Percentiles rank a stretch among this genome's conserved stretches.
Conservation (phyloP, 1,140 invertebrate genomes). For the Zeugodacus cucurbitae region DNA sequence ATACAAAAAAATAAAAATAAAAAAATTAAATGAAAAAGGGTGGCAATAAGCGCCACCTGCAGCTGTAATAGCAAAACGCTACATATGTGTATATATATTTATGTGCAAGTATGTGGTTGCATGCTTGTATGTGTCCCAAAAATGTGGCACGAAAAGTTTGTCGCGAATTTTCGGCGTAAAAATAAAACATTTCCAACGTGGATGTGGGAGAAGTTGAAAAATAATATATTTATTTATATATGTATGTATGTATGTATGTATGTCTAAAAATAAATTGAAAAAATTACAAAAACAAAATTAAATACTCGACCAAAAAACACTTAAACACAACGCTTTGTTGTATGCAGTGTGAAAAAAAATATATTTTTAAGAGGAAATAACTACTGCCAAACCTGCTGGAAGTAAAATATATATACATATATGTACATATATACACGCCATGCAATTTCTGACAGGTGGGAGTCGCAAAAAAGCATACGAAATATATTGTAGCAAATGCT, state of each 20-base stretch:
- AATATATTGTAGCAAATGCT: not conserved
- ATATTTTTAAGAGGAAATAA: not conserved
- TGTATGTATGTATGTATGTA: not conserved
- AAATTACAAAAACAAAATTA: not conserved
- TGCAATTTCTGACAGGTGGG: not conserved
- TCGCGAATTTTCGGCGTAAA: not conserved
- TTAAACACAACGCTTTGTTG: not conserved
- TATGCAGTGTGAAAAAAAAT: not conserved
- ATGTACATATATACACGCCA: not conserved
- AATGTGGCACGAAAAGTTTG: not conserved
- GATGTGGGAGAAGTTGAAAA: not conserved
- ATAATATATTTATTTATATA: not conserved
- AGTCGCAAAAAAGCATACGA: not conserved
- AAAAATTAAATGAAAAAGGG: not conserved
- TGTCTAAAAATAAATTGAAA: not conserved
- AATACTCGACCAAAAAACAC: not conserved
- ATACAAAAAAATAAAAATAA: not conserved
- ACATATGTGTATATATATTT: no score
- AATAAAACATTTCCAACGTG: not conserved
- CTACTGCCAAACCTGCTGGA: not conserved
- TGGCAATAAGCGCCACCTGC: not conserved
- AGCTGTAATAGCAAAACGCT: not conserved
- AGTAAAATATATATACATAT: not conserved
- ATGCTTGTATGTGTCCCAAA: not conserved
- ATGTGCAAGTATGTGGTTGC: no score